Conservation (phyloP, 1,140 invertebrate species). For the Coelopa frigida region DNA sequence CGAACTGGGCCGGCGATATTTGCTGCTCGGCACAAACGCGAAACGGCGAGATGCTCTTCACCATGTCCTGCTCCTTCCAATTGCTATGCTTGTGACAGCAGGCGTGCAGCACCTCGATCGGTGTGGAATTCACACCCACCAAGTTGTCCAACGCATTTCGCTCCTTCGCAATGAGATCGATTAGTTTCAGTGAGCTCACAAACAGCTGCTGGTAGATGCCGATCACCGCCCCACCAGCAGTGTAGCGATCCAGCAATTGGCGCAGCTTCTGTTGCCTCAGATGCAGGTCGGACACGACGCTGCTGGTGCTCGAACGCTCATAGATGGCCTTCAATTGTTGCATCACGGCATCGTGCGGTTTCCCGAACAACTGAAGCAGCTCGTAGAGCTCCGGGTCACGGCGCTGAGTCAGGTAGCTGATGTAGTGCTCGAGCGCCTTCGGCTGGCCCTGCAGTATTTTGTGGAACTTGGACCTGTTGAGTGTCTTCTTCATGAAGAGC, state of each 20-base stretch:
- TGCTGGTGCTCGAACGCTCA: too few relatives aligned
- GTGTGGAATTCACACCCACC: constrained; percentile 19
- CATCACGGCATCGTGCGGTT: constrained; percentile 49
- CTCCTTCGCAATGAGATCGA: constrained; percentile 29
- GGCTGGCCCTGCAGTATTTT: constrained; percentile 48
- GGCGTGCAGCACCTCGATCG: constrained; percentile 36
- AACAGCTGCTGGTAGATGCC: constrained; percentile 32
- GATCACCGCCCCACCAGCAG: constrained; percentile 20
- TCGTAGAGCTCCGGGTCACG: constrained; percentile 49
- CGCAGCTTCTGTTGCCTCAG: constrained; percentile 27
- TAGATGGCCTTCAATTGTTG: constrained; percentile 39
- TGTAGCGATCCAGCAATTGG: constrained; percentile 25
- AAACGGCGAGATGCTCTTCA: constrained; percentile 25
- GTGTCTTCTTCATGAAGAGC: constrained; percentile 50
- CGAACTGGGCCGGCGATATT: constrained; percentile 36
- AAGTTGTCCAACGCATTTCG: constrained; percentile 3
- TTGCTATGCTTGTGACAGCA: constrained; percentile 34
- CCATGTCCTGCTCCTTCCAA: constrained; percentile 38
- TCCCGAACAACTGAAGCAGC: constrained; percentile 50
- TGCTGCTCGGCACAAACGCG: constrained; percentile 32
- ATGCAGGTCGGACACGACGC: constrained; percentile 6
- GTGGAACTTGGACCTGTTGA: constrained; percentile 50
- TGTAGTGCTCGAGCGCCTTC: constrained; percentile 50
- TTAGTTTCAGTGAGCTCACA: constrained; percentile 25
- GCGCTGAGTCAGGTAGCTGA: constrained; percentile 49